Conservation (phyloP, 2,888 invertebrate species). For the Agriotes lineatus region DNA sequence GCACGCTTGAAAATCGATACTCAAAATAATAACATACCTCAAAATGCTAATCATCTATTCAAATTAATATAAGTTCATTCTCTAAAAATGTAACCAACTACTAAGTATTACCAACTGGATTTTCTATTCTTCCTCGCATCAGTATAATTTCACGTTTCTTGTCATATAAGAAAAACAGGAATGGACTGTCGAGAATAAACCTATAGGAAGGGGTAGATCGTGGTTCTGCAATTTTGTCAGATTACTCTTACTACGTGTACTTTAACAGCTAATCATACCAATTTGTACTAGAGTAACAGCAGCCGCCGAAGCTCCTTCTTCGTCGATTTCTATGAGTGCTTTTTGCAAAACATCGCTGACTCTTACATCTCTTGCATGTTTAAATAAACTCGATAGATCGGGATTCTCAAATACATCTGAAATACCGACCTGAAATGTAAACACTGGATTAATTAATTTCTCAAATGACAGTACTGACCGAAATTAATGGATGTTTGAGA, state of each 20-base stretch:
- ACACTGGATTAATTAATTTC: not conserved
- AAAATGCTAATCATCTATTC: no score
- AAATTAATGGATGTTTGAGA: not conserved
- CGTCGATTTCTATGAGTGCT: not conserved
- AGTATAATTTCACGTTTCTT: not conserved
- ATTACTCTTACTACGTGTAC: no score
- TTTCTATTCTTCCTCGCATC: conserved; percentile 3
- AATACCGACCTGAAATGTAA: conserved; percentile 5
- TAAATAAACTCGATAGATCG: not conserved
- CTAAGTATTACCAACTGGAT: no score
- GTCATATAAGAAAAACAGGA: not conserved
- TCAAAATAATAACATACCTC: no score
- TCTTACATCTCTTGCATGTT: not conserved
- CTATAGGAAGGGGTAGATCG: not conserved
- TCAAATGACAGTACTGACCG: not conserved
- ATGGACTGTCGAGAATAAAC: not conserved
- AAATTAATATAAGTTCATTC: no score
- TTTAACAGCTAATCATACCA: no score
- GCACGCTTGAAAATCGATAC: no score
- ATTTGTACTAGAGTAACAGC: not conserved
- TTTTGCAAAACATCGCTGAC: not conserved
- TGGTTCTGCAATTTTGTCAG: not conserved
- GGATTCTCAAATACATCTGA: not conserved
- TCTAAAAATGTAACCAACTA: no score
- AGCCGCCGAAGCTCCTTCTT: not conserved